phyloP scores from a whole-genome alignment of 2,888 invertebrate species.

The Spilarctia lutea region DNA sequence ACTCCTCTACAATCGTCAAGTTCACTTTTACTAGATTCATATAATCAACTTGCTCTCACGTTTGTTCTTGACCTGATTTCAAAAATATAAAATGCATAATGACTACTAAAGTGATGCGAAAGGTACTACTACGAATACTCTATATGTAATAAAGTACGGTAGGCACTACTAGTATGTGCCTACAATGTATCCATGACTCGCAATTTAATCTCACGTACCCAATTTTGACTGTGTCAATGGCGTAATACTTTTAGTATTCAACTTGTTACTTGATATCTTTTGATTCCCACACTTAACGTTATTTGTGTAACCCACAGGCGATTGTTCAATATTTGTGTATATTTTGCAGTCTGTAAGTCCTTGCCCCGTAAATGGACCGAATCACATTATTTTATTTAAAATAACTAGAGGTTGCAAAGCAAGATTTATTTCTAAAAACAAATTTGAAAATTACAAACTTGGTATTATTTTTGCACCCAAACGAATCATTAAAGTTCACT shows the following conservation, averaged over 20 bases:
- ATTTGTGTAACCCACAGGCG: background rate
- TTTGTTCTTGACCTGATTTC: background rate
- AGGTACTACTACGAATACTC: background rate
- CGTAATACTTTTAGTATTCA: background rate
- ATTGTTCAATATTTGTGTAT: background rate
- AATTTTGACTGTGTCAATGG: background rate
- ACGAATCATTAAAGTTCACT: background rate
- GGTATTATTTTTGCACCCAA: background rate
- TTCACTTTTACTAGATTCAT: background rate
- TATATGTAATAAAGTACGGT: background rate
- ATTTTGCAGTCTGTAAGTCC: background rate
- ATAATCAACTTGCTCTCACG: background rate
- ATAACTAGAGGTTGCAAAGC: background rate
- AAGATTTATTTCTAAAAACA: too few relatives aligned
- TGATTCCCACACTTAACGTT: background rate
- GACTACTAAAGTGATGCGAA: background rate
- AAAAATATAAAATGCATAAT: background rate
- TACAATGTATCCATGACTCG: background rate
- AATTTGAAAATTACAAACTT: background rate
- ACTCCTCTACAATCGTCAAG: background rate
- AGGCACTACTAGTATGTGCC: background rate
- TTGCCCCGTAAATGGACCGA: background rate
- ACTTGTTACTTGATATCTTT: background rate
- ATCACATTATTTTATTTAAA: background rate
- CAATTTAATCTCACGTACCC: background rate